phyloP scores from a whole-genome alignment of 2,797 vertebrate species.

The Lacerta viridis region DNA sequence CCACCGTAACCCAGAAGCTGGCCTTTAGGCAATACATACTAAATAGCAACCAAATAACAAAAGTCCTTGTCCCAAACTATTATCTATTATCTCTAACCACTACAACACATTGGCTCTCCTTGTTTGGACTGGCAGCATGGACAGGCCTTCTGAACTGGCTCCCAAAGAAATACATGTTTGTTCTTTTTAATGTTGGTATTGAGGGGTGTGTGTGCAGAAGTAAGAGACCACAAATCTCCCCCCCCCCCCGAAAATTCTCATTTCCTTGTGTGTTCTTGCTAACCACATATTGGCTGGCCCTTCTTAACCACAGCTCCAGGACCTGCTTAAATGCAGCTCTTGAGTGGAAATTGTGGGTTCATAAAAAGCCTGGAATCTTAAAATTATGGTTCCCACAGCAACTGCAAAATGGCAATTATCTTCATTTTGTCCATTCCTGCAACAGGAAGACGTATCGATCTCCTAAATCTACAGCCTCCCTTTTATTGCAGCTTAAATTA shows the following conservation, averaged over 20 bases:
- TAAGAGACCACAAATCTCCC: rapidly evolving
- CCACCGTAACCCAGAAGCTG: no score
- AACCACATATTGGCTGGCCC: slow-evolving; percentile 52
- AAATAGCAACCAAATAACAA: no score
- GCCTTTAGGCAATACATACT: no score
- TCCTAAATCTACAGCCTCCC: not conserved
- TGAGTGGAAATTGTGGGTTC: slow-evolving; percentile 50
- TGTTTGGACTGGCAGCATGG: not conserved
- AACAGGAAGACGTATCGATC: slow-evolving; percentile 39
- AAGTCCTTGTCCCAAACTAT: no score
- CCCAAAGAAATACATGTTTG: not conserved
- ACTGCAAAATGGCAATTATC: slow-evolving; percentile 74
- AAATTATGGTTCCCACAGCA: slow-evolving; percentile 78
- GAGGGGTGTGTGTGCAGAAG: not conserved
- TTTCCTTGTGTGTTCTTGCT: not conserved
- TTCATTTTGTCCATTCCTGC: slow-evolving; percentile 62
- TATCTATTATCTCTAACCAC: no score
- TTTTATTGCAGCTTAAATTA: slow-evolving; percentile 32
- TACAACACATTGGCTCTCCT: no score
- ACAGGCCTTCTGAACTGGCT: not conserved
- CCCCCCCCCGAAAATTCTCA: not conserved
- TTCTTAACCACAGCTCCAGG: slow-evolving; percentile 39
- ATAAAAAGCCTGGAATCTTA: slow-evolving; percentile 60
- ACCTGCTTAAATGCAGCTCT: slow-evolving; percentile 46
- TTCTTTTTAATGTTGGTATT: rapidly evolving